Conservation (phyloP, 2,797 vertebrate species). For the Hipposideros larvatus region DNA sequence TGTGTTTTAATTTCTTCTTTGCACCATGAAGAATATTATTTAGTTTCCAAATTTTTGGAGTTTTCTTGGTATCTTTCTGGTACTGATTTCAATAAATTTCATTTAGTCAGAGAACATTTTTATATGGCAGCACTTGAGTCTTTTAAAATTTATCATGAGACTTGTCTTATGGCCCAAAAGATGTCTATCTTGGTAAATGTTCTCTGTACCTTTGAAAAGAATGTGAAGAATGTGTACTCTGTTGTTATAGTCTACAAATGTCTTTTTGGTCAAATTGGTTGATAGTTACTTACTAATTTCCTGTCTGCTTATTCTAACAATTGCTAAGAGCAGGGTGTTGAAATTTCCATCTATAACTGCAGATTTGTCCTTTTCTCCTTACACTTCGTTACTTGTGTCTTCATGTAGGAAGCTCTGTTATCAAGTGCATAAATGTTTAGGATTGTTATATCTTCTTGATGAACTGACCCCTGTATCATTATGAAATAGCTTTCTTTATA, state of each 20-base stretch:
- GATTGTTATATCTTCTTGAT: no score
- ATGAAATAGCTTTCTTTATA: neutral
- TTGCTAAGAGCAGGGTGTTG: neutral
- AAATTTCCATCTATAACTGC: neutral
- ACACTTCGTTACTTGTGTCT: neutral
- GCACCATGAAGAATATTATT: neutral
- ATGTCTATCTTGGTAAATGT: neutral
- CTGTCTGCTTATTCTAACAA: neutral
- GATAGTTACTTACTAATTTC: neutral
- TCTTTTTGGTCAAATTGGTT: neutral
- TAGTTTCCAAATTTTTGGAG: neutral
- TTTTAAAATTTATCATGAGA: neutral
- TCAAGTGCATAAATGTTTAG: rapidly evolving
- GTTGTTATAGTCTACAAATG: no score
- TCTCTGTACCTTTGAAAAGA: neutral
- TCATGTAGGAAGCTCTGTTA: neutral
- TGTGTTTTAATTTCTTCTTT: neutral
- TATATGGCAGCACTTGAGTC: neutral
- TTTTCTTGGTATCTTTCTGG: neutral
- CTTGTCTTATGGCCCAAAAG: neutral
- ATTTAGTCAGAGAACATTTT: neutral
- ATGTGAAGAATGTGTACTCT: neutral
- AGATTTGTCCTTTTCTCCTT: neutral
- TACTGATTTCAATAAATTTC: neutral
- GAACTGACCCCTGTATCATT: neutral